Percentiles rank a stretch among this genome's conserved stretches.
These are phyloP conservation scores for Synanthedon myopaeformis DNA, from an alignment of 2,888 invertebrate genomes.

Conservation along the genomic window DNA sequence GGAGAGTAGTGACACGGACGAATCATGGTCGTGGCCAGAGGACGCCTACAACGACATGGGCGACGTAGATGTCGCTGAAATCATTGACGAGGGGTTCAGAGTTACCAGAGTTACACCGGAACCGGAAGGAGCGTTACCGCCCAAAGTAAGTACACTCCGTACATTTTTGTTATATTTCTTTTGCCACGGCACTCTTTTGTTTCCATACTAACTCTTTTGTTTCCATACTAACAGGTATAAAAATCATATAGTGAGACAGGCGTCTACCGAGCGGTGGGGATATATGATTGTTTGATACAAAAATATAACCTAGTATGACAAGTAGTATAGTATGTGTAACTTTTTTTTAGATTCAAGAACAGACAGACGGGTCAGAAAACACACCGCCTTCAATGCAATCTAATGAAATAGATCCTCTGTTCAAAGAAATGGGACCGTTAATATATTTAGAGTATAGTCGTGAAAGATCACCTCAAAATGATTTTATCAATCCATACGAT, in stretches of 20 bases:
- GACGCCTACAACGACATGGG: constrained; percentile 18
- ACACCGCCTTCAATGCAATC: background rate
- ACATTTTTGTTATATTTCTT: no score
- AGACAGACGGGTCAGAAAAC: background rate
- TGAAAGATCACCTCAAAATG: constrained; percentile 32
- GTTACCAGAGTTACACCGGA: constrained; percentile 1
- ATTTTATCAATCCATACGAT: constrained; percentile 33
- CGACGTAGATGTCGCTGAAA: constrained; percentile 20
- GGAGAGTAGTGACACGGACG: constrained; percentile 1
- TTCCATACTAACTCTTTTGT: no score
- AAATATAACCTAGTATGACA: no score
- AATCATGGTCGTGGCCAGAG: constrained; percentile 43
- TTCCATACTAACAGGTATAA: no score
- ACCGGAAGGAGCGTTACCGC: background rate
- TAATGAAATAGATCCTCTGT: constrained; percentile 19
- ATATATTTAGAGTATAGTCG: constrained; percentile 34
- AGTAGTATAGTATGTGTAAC: background rate
- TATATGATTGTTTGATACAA: no score
- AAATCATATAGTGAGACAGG: no score
- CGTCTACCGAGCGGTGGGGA: no score
- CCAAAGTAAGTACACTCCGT: background rate
- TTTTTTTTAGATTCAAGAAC: background rate
- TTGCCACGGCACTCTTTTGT: no score
- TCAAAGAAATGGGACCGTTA: constrained; percentile 35
- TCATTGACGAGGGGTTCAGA: constrained; percentile 21